Evolutionary conservation across 2,888 invertebrate genomes (phyloP).

Genomic region (Polydrusus tereticollis): DNA sequence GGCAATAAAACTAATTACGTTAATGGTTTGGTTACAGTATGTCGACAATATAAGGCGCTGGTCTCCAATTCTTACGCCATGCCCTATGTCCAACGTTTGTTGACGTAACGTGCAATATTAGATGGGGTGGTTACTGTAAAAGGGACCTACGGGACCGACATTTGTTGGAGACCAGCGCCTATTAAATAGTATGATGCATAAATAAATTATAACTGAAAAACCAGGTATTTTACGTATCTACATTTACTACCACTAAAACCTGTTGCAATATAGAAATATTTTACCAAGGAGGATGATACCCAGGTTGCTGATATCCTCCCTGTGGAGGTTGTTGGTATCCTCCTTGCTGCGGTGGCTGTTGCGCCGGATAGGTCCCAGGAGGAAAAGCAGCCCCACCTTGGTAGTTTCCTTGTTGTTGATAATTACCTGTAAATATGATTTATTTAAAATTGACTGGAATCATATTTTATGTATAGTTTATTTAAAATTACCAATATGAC

Average conservation of each 20-base stretch:
- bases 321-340: slow-evolving; percentile 37
- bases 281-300: slow-evolving; percentile 45
- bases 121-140: no score
- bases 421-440: slow-evolving; percentile 57
- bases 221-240: background rate
- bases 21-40: no score
- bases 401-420: slow-evolving; percentile 68
- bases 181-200: no score
- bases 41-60: no score
- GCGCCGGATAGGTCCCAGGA: slow-evolving; percentile 58
- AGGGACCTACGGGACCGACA: no score
- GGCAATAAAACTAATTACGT: no score
- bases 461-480: no score
- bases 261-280: background rate
- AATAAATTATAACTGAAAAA: background rate
- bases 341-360: slow-evolving; percentile 50
- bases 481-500: no score
- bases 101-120: no score
- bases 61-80: no score
- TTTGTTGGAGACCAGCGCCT: no score
- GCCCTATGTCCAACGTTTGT: no score
- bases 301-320: slow-evolving; percentile 24
- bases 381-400: slow-evolving; percentile 59
- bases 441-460: background rate
- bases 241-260: background rate